These are phyloP conservation scores for Celastrina argiolus DNA, from an alignment of 2,888 invertebrate genomes.

Conservation along the genomic window DNA sequence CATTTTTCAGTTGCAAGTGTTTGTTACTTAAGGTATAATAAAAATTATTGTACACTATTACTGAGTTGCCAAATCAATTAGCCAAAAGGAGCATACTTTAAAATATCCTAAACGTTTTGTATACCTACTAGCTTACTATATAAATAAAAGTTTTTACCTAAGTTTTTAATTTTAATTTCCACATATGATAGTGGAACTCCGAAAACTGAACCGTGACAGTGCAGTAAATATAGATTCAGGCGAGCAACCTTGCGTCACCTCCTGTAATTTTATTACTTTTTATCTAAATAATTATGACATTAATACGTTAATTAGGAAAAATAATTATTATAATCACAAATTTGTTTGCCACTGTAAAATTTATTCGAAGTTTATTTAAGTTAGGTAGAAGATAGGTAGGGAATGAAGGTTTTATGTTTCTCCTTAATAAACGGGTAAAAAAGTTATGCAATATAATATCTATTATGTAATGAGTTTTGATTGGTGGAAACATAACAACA, in stretches of 20 bases:
- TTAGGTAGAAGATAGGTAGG: not conserved
- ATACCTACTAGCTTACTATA: too few relatives aligned
- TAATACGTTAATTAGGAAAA: constrained; percentile 10
- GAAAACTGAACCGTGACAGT: not conserved
- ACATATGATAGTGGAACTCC: not conserved
- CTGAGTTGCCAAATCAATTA: too few relatives aligned
- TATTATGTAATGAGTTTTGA: too few relatives aligned
- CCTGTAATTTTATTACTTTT: constrained; percentile 12
- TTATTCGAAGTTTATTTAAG: constrained; percentile 1
- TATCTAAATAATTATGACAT: constrained; percentile 12
- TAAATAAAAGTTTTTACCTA: too few relatives aligned
- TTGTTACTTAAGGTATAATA: too few relatives aligned
- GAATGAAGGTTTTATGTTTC: not conserved
- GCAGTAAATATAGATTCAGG: not conserved
- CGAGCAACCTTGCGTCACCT: constrained; percentile 7
- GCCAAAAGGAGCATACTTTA: too few relatives aligned
- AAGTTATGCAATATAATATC: too few relatives aligned
- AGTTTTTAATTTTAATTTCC: not conserved
- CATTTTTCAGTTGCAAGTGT: too few relatives aligned
- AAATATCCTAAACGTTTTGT: too few relatives aligned
- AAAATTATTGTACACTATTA: too few relatives aligned
- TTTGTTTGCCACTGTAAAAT: not conserved
- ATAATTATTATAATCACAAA: not conserved
- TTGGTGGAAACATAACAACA: too few relatives aligned
- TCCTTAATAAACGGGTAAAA: not conserved